phyloP scores from a whole-genome alignment of 2,888 invertebrate species.

The Drosophila prolongata region DNA sequence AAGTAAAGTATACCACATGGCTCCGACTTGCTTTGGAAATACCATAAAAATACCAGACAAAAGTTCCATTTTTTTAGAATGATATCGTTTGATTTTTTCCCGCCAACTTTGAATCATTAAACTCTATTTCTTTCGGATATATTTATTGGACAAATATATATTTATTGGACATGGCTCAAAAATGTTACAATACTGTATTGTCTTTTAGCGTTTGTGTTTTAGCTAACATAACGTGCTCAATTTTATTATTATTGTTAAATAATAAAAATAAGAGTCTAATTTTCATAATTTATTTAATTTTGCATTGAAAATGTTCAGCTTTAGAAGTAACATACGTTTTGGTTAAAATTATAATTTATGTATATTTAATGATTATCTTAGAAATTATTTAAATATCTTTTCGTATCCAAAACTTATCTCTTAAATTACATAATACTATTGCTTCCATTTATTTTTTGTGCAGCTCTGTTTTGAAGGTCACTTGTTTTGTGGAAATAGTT shows the following conservation, averaged over 20 bases:
- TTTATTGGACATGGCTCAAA: no score
- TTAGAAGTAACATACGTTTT: neutral
- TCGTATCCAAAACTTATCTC: slow-evolving; percentile 13
- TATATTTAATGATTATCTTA: slow-evolving; percentile 17
- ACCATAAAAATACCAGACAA: no score
- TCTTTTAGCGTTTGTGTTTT: no score
- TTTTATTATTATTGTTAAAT: no score
- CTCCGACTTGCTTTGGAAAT: no score
- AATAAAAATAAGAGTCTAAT: neutral
- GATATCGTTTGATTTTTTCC: no score
- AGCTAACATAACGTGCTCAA: no score
- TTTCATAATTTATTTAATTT: neutral
- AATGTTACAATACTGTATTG: no score
- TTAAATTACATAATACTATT: slow-evolving; percentile 36
- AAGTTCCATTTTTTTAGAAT: no score
- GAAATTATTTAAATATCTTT: slow-evolving; percentile 14
- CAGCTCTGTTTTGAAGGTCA: slow-evolving; percentile 28
- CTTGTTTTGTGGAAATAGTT: slow-evolving; percentile 28
- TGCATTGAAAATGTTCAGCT: neutral
- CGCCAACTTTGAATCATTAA: no score
- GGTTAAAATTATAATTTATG: slow-evolving; percentile 8
- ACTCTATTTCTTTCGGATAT: no score
- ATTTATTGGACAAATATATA: no score
- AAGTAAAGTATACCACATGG: neutral
- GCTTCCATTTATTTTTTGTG: slow-evolving; percentile 22